phyloP scores from a whole-genome alignment of 30 jellyfish, hydroid and myxozoan species.

The Rhopilema esculentum region DNA sequence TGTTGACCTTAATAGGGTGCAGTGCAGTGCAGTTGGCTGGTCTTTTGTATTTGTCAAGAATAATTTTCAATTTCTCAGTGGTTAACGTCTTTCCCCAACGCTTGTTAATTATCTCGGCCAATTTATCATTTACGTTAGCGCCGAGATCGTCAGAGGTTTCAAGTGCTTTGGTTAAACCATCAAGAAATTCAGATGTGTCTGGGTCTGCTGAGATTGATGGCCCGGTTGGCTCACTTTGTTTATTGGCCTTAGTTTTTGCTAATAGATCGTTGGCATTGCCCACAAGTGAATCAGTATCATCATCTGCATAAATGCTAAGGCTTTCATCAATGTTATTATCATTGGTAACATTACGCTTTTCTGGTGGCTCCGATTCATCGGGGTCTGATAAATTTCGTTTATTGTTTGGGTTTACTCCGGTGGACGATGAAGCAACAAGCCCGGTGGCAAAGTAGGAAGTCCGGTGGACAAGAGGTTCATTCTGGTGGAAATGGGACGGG shows the following conservation, averaged over 20 bases:
- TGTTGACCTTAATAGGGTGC: too few species aligned
- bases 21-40: conserved; percentile 14
- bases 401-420: too few species aligned
- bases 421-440: too few species aligned
- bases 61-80: background rate
- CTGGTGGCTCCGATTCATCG: too few species aligned
- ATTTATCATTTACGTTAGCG: background rate
- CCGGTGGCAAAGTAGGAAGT: too few species aligned
- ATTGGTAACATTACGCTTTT: background rate
- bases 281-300: background rate
- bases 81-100: conserved; percentile 14
- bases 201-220: too few species aligned
- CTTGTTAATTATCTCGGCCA: background rate
- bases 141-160: background rate
- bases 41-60: conserved; percentile 1
- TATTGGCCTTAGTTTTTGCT: too few species aligned
- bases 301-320: conserved; percentile 7
- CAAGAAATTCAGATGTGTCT: background rate
- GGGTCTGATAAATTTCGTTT: too few species aligned
- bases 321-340: background rate
- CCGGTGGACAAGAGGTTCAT: too few species aligned
- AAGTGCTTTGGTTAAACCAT: background rate
- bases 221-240: too few species aligned
- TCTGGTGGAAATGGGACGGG: too few species aligned
- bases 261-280: too few species aligned